phyloP scores from a whole-genome alignment of 2,888 invertebrate species.

The Athalia rosae region DNA sequence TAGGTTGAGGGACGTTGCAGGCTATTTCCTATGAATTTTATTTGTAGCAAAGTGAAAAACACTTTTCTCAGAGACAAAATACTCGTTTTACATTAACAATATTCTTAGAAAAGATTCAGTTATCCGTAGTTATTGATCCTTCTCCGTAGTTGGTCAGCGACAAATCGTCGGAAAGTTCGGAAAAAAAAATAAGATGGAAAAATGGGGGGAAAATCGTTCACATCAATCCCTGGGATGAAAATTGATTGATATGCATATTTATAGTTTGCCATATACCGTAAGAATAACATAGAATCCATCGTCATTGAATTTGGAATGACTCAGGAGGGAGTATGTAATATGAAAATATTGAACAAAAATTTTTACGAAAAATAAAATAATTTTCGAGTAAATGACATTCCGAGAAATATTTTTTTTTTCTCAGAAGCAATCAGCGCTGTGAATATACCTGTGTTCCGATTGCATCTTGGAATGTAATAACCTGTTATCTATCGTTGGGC shows the following conservation, averaged over 20 bases:
- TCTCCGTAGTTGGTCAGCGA: too few species aligned
- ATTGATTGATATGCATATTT: conserved; percentile 3
- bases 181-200: not conserved
- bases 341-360: not conserved
- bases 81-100: conserved; percentile 45
- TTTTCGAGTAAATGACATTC: not conserved
- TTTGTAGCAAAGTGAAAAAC: conserved; percentile 48
- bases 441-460: not conserved
- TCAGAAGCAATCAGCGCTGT: not conserved
- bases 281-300: not conserved
- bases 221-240: not conserved
- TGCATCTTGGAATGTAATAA: conserved; percentile 7
- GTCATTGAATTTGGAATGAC: not conserved
- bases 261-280: not conserved
- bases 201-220: not conserved
- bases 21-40: conserved; percentile 22
- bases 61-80: conserved; percentile 48
- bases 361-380: conserved; percentile 16
- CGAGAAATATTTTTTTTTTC: not conserved
- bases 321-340: not conserved
- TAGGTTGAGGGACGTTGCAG: too few species aligned
- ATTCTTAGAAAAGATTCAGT: not conserved
- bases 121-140: too few species aligned
- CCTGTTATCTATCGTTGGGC: conserved; percentile 56
- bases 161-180: not conserved